phyloP scores from a whole-genome alignment of 64 coral and sea anemone genomes.

The Dendrophyllia cribrosa region DNA sequence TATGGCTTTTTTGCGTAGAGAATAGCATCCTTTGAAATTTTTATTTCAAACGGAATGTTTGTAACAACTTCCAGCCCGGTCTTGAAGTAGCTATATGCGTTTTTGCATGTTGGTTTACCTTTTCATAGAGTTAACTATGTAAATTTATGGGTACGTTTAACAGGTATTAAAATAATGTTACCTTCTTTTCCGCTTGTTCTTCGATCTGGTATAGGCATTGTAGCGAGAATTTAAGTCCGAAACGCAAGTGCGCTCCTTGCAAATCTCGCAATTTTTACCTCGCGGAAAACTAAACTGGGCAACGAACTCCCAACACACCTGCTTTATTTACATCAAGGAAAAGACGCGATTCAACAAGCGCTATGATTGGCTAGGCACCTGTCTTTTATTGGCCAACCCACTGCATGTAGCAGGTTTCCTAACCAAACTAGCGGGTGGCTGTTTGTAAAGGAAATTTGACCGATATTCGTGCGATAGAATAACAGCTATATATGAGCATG shows the following conservation, averaged over 20 bases:
- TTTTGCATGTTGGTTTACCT: not conserved
- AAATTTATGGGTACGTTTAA: not conserved
- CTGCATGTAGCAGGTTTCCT: conserved; percentile 59
- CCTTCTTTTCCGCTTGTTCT: conserved; percentile 62
- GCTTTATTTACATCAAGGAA: conserved; percentile 42
- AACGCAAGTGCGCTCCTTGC: conserved; percentile 5
- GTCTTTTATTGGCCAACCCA: conserved; percentile 28
- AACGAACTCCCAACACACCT: conserved; percentile 4
- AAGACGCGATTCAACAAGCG: conserved; percentile 9
- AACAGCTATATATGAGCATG: not conserved
- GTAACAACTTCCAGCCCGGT: not conserved
- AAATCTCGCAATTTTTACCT: conserved; percentile 13
- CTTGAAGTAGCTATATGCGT: not conserved
- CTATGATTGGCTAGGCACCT: conserved; percentile 13
- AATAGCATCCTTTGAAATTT: not conserved
- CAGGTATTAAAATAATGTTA: not conserved
- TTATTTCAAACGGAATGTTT: not conserved
- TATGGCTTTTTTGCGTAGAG: no score
- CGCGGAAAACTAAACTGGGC: conserved; percentile 24
- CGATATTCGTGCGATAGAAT: not conserved
- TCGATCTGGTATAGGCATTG: conserved; percentile 92
- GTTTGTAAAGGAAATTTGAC: conserved; percentile 60
- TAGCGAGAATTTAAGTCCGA: not conserved
- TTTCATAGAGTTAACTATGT: no score
- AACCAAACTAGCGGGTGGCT: conserved; percentile 73